phyloP scores from a whole-genome alignment of 2,888 invertebrate species.

The Andrena camellia region DNA sequence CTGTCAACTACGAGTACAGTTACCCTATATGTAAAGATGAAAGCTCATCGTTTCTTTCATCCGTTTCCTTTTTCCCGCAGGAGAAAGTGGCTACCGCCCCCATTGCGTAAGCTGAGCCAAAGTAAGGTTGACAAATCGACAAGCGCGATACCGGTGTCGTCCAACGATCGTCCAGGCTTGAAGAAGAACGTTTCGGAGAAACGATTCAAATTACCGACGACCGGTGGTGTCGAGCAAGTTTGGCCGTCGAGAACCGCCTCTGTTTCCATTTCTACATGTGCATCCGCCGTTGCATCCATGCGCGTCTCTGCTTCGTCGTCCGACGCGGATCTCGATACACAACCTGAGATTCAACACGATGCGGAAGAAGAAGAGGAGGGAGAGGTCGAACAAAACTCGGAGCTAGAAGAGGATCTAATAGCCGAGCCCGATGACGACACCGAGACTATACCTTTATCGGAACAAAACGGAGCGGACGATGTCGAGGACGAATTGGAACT shows the following conservation, averaged over 20 bases:
- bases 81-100: conserved; percentile 93
- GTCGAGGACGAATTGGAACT: conserved; percentile 94
- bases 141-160: conserved; percentile 75
- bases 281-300: conserved; percentile 39
- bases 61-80: conserved; percentile 83
- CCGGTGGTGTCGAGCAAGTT: conserved; percentile 75
- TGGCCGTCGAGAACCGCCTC: conserved; percentile 55
- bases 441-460: conserved; percentile 81
- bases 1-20: too few species aligned
- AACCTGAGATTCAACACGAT: conserved; percentile 78
- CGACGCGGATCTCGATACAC: conserved; percentile 79
- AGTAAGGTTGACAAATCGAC: conserved; percentile 92
- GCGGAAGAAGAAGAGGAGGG: conserved; percentile 80
- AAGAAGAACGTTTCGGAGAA: conserved; percentile 94
- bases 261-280: conserved; percentile 51
- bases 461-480: conserved; percentile 89
- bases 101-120: conserved; percentile 92
- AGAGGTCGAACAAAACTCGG: conserved; percentile 52
- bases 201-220: conserved; percentile 90
- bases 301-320: conserved; percentile 28
- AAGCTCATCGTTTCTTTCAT: neutral
- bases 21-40: neutral
- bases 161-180: conserved; percentile 84
- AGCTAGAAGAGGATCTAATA: conserved; percentile 81
- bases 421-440: conserved; percentile 79